A percentile compares a stretch with the other conserved stretches of the same genome.
Evolutionary conservation across 2,113 vertebrate species (phyloP).

Genomic region (Patagioenas fasciata): DNA sequence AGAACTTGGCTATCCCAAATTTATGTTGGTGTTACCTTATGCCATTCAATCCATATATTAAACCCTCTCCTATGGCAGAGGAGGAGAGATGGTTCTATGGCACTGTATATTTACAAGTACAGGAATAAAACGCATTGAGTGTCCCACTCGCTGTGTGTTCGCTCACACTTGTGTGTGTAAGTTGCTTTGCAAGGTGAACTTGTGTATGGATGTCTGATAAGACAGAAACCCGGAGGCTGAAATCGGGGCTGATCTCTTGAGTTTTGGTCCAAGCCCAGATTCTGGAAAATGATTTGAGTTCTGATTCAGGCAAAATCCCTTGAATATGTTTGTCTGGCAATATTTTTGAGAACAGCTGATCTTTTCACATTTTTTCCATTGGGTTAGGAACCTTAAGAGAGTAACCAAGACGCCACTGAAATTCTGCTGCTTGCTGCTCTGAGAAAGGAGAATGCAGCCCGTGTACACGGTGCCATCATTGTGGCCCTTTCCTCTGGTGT

Average conservation of each 20-base stretch:
- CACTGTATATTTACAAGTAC: background rate
- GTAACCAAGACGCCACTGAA: conserved; percentile 48
- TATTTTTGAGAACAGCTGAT: conserved; percentile 61
- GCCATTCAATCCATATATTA: background rate
- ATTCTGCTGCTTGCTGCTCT: conserved; percentile 11
- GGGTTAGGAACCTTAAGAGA: conserved; percentile 19
- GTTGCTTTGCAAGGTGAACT: background rate
- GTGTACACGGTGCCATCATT: background rate
- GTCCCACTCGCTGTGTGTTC: background rate
- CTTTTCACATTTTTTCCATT: conserved; percentile 60
- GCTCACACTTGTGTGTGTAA: background rate
- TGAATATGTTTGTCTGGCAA: conserved; percentile 43
- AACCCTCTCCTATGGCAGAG: background rate
- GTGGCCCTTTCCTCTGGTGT: background rate
- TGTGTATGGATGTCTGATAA: background rate
- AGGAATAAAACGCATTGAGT: background rate
- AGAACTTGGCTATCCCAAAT: background rate
- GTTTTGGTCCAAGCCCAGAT: conserved; percentile 16
- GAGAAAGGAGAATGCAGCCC: background rate
- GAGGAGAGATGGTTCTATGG: conserved; percentile 7
- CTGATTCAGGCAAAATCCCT: conserved; percentile 27
- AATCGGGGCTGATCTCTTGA: background rate
- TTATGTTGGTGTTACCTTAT: background rate
- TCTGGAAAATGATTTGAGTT: conserved; percentile 44
- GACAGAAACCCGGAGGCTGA: background rate